Conservation (phyloP, 2,113 vertebrate species). For the Prinia subflava region DNA sequence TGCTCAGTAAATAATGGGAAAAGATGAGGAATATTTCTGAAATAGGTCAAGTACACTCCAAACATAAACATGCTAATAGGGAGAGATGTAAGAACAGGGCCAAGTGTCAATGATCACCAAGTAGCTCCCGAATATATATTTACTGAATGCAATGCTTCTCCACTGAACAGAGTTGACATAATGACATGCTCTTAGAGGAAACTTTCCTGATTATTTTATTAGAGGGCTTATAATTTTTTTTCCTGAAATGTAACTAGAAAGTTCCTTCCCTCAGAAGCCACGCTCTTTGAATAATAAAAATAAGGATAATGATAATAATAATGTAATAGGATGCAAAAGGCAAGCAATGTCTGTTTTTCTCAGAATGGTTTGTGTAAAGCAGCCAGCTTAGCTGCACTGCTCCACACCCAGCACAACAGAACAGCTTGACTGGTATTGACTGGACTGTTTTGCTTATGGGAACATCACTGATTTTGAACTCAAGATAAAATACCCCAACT, state of each 20-base stretch:
- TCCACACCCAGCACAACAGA: neutral
- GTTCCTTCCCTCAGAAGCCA: neutral
- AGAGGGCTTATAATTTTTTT: neutral
- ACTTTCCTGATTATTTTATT: conserved; percentile 38
- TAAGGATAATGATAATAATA: neutral
- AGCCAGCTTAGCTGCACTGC: neutral
- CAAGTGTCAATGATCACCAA: conserved; percentile 67
- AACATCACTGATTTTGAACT: neutral
- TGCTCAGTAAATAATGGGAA: conserved; percentile 59
- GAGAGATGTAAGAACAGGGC: conserved; percentile 57
- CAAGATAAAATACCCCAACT: neutral
- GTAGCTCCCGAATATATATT: conserved; percentile 66
- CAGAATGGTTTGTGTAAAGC: neutral
- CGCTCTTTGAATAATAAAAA: neutral
- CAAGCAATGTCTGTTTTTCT: neutral
- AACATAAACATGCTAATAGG: conserved; percentile 59
- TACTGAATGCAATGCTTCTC: conserved; percentile 43
- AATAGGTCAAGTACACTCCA: conserved; percentile 65
- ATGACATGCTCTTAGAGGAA: conserved; percentile 39
- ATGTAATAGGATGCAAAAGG: neutral
- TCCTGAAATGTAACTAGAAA: neutral
- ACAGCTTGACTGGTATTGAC: neutral
- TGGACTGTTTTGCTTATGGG: neutral
- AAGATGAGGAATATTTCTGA: conserved; percentile 66
- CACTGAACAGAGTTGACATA: conserved; percentile 36